A percentile compares a stretch with the other conserved stretches of the same genome.
Evolutionary conservation across 2,797 vertebrate species (phyloP).

Genomic region (Buceros bicornis): DNA sequence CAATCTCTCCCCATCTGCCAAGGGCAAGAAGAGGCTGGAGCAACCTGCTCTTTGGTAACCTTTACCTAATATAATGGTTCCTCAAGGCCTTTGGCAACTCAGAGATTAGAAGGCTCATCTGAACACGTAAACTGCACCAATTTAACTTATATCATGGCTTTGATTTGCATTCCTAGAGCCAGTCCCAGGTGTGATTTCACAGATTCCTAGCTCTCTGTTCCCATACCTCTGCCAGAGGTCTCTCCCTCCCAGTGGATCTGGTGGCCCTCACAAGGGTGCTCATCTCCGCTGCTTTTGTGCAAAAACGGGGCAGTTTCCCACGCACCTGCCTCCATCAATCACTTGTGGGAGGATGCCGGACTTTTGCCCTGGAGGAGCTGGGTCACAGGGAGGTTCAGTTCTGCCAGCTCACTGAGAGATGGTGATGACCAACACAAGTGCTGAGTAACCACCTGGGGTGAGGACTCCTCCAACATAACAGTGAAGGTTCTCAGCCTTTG

Average conservation of each 20-base stretch:
- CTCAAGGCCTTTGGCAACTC: background rate
- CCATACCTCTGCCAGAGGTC: background rate
- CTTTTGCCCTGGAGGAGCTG: background rate
- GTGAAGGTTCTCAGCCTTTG: background rate
- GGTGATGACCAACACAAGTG: fast-evolving
- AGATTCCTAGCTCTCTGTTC: background rate
- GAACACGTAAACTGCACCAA: background rate
- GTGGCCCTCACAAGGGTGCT: background rate
- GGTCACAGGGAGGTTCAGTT: background rate
- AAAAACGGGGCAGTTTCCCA: background rate
- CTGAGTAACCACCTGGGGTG: background rate
- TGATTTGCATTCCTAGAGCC: background rate
- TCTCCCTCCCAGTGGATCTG: background rate
- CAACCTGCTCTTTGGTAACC: background rate
- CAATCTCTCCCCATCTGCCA: background rate
- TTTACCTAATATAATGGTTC: background rate
- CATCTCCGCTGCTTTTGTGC: background rate
- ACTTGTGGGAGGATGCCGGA: background rate
- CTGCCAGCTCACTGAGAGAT: background rate
- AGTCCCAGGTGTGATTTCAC: background rate
- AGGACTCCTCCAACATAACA: background rate
- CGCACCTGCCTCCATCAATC: background rate
- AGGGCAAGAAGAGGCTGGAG: background rate
- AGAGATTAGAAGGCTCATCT: background rate
- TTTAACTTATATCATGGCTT: background rate